phyloP scores from a whole-genome alignment of 2,888 invertebrate species.

The Dilophus febrilis region DNA sequence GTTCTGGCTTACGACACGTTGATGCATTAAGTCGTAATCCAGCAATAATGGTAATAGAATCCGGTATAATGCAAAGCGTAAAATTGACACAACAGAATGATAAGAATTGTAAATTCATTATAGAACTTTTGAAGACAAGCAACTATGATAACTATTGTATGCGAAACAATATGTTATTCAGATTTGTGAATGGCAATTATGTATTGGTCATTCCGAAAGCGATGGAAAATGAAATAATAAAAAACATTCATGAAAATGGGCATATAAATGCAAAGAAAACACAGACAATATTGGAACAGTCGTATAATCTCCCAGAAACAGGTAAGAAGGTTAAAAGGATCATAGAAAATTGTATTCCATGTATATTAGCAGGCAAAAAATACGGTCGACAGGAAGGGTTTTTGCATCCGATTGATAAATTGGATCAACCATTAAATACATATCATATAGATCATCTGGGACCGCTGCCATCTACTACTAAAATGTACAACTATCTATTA shows the following conservation, averaged over 20 bases:
- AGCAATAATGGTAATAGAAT: background rate
- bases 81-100: constrained; percentile 9
- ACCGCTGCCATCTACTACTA: constrained; percentile 16
- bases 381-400: constrained; percentile 17
- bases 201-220: constrained; percentile 6
- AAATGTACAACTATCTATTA: constrained; percentile 9
- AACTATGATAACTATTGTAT: constrained; percentile 9
- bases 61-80: background rate
- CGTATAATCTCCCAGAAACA: constrained; percentile 5
- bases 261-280: constrained; percentile 18
- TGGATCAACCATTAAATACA: constrained; percentile 15
- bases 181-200: constrained; percentile 7
- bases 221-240: constrained; percentile 11
- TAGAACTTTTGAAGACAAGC: constrained; percentile 7
- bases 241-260: constrained; percentile 19
- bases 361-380: background rate
- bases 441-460: constrained; percentile 21
- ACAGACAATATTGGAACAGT: too few species aligned
- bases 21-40: constrained; percentile 12
- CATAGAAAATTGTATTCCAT: too few species aligned
- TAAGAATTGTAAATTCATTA: constrained; percentile 9
- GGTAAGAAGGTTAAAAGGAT: constrained; percentile 4
- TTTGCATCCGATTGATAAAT: constrained; percentile 18
- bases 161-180: constrained; percentile 9
- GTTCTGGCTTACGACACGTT: constrained; percentile 10